Percentiles rank a stretch among this genome's conserved stretches.
Conservation (phyloP, 2,113 vertebrate species). For the Brachyhypopomus occidentalis region DNA sequence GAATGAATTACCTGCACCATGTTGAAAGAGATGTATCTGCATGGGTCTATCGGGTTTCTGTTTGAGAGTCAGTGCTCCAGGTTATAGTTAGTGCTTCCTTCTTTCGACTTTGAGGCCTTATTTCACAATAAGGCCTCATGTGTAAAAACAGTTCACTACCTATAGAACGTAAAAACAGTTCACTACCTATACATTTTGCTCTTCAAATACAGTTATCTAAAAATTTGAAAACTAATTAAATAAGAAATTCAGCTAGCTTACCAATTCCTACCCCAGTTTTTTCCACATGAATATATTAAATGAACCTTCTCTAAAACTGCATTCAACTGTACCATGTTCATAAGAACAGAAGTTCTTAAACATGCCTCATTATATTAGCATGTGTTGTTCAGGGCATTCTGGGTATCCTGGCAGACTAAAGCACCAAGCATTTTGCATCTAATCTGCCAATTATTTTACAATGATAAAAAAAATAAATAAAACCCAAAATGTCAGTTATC, state of each 20-base stretch:
- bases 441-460: too few relatives aligned
- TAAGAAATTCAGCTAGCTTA: background rate
- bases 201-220: too few relatives aligned
- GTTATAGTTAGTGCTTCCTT: background rate
- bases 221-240: background rate
- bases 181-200: too few relatives aligned
- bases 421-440: too few relatives aligned
- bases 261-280: background rate
- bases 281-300: constrained; percentile 5
- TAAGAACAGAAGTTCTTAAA: background rate
- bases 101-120: background rate
- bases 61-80: background rate
- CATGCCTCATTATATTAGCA: background rate
- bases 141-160: too few relatives aligned
- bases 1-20: background rate
- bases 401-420: background rate
- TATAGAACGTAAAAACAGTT: too few relatives aligned
- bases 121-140: too few relatives aligned
- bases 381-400: background rate
- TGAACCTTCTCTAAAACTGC: background rate
- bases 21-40: background rate
- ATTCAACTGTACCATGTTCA: background rate
- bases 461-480: too few relatives aligned
- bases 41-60: background rate
- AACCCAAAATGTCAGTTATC: background rate